These are phyloP conservation scores for Dasyurus viverrinus DNA, from an alignment of 2,113 vertebrate genomes.

Conservation along the genomic window DNA sequence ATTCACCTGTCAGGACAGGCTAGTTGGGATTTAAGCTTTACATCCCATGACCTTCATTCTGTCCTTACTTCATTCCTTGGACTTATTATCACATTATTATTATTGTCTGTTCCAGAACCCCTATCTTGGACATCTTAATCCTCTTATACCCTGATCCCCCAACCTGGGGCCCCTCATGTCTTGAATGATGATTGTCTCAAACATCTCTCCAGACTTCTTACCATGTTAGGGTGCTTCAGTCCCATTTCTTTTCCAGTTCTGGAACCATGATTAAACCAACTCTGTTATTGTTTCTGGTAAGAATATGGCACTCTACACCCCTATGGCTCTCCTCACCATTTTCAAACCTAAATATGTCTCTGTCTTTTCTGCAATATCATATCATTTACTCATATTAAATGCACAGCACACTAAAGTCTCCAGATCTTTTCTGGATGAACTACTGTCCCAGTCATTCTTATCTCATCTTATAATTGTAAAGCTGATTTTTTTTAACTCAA, in stretches of 20 bases:
- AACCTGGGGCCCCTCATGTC: background rate
- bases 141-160: background rate
- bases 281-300: background rate
- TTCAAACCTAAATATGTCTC: background rate
- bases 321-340: background rate
- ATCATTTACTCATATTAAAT: background rate
- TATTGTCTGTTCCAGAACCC: background rate
- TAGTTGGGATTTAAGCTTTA: background rate
- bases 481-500: background rate
- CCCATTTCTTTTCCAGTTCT: background rate
- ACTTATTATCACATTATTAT: background rate
- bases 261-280: background rate
- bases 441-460: background rate
- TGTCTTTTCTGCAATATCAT: background rate
- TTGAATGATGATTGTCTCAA: background rate
- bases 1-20: background rate
- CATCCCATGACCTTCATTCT: background rate
- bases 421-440: background rate
- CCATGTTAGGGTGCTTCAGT: background rate
- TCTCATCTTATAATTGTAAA: background rate
- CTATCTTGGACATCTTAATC: background rate
- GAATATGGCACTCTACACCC: background rate
- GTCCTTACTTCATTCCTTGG: background rate
- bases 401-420: background rate
- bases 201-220: background rate